Evolutionary conservation across 2,888 invertebrate species (phyloP).

Genomic region (Protonemura montana): DNA sequence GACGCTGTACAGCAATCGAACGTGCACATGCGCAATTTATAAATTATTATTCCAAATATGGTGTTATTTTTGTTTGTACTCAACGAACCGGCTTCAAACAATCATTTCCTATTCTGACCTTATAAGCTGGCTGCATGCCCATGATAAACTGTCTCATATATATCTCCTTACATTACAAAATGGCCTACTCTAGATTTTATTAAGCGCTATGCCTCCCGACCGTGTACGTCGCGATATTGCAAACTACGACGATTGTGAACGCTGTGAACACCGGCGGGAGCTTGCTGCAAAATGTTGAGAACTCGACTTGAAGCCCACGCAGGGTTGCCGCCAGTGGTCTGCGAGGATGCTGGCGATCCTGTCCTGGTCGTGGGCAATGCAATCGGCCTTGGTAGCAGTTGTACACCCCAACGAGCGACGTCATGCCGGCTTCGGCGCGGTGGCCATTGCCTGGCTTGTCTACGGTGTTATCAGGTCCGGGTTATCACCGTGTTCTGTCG

Average conservation of each 20-base stretch:
- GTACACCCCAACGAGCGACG: background rate
- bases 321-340: background rate
- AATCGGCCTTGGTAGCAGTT: background rate
- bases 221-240: background rate
- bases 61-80: background rate
- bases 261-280: background rate
- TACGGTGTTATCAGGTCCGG: background rate
- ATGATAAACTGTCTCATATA: background rate
- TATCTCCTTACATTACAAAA: background rate
- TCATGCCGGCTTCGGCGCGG: background rate
- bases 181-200: background rate
- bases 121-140: background rate
- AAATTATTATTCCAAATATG: background rate
- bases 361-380: too few relatives aligned
- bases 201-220: background rate
- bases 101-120: background rate
- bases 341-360: background rate
- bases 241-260: background rate
- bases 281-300: too few relatives aligned
- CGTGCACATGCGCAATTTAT: background rate
- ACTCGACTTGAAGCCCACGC: background rate
- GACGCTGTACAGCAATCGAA: background rate
- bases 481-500: background rate
- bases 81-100: background rate
- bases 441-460: background rate